A percentile compares a stretch with the other conserved stretches of the same genome.
Conservation (phyloP, 2,113 vertebrate genomes). For the crab-eating macaque (Macaca fascicularis) region T2T-MFA8v1.1 NC_088378.1:96252501-96253000, state of each 20-base stretch:
- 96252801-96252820: not conserved
- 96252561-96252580: not conserved
- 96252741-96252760: not conserved
- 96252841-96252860: not conserved
- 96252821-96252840: not conserved
- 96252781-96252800: not conserved
- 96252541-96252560: not conserved
- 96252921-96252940: not conserved
- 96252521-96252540: not conserved
- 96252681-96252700: not conserved
- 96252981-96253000: not conserved
- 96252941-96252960: not conserved
- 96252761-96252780: not conserved
- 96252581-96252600: not conserved
- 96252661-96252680: not conserved
- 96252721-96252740: not conserved
- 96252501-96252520: not conserved
- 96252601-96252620: not conserved
- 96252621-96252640: not conserved
- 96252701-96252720: not conserved
- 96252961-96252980: not conserved
- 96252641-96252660: not conserved
- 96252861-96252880: not conserved
- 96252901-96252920: not conserved
- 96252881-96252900: not conserved